Evolutionary conservation across 2,888 invertebrate genomes (phyloP), one percentile per base, ranked within the genome.

Genomic region (Polymixis lichenea): DNA sequence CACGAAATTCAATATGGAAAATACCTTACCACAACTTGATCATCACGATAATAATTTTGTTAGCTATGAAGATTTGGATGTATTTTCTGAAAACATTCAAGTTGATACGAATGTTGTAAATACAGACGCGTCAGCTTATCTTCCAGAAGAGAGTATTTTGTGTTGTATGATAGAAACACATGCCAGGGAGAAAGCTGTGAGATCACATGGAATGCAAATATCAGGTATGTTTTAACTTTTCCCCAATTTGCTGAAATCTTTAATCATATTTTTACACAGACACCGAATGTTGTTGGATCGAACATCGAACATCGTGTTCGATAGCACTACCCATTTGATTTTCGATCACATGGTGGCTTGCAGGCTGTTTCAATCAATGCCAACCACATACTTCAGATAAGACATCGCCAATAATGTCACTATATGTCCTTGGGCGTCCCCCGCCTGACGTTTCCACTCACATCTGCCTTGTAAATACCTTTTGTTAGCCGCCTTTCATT

Each of bases 161-260:
- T 95, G 94, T 88, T 82, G 75, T 56, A 93, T 94, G 92, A 86
- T 96, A 80, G 90, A 93, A 64, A 95, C 93, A 88, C 91, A 94
- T 90, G 93, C 92, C 32, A 89, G 86, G 56, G 81, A 83, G 38
- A 38, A 38, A 65, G 77, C 75, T 71, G 78, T 90, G 4, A 91
- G 86, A 86, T 86, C 68, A 58, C 46, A 60, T 25, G 75, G 86
- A 19, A 92, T 89, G 70, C 93, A 92, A 88, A 72, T 91, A 67
- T 71, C 93, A 88, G 95, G 95, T 95, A 89, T 87, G 60, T 68
- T 64, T 67, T 17, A 13, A 15, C 60, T 7, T n/a, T 46, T 53
- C 22, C 7, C 3, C 6, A 38, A 69, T 32, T 61, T 51, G 3
- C 38, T 51, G 7, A 55, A 46, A 15, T n/a, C 55, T 17, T 25